These are phyloP conservation scores for Agrypnia vestita DNA, from an alignment of 1,140 invertebrate species.

Conservation along the genomic window DNA sequence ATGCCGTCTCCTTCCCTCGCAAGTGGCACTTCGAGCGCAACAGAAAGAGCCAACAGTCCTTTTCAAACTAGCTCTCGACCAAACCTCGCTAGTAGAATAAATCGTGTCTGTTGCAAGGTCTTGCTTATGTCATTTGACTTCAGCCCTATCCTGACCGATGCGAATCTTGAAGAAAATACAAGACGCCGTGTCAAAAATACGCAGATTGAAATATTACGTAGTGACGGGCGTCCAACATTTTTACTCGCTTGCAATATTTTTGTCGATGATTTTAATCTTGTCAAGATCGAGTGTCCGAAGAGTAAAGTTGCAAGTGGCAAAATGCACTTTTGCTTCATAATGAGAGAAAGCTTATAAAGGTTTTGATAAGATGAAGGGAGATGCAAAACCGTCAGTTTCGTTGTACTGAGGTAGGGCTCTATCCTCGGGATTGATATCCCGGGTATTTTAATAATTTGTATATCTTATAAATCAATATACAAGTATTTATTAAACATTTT, in stretches of 20 bases:
- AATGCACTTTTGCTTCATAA: slow-evolving; percentile 3
- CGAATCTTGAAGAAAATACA: neutral
- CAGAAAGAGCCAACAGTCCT: slow-evolving; percentile 1
- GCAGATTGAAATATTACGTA: neutral
- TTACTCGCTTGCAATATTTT: neutral
- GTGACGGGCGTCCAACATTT: too few relatives aligned
- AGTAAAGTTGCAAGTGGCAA: slow-evolving; percentile 1
- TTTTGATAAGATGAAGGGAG: neutral
- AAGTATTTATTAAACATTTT: too few relatives aligned
- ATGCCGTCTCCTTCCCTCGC: neutral
- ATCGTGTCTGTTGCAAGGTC: slow-evolving; percentile 45
- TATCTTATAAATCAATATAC: too few relatives aligned
- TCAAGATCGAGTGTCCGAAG: neutral
- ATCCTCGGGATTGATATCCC: too few relatives aligned
- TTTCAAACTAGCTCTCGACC: neutral
- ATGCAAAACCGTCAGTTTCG: neutral
- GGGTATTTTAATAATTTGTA: too few relatives aligned
- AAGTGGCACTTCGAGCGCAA: neutral
- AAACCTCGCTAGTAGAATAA: slow-evolving; percentile 31
- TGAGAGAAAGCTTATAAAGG: neutral
- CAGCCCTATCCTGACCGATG: neutral
- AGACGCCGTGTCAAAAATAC: neutral
- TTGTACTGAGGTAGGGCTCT: too few relatives aligned
- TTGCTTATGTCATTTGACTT: slow-evolving; percentile 39
- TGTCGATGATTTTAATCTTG: neutral